Base-by-base conservation (phyloP, 2,888 invertebrate species). In the Platynereis dumerilii region DNA sequence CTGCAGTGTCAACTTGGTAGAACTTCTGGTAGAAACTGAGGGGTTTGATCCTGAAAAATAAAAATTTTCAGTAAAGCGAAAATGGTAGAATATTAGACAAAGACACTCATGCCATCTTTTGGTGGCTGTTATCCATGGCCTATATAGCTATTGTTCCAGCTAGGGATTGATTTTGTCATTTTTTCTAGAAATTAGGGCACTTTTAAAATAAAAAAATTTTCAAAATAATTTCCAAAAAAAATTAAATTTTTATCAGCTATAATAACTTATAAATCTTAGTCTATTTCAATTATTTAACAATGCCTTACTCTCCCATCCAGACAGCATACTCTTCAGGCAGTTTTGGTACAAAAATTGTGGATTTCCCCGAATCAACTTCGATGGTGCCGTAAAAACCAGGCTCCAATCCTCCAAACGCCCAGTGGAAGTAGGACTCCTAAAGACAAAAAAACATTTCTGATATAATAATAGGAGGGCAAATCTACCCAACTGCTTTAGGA, bases 361-460 rank as follows among this genome's bases (percentile, higher is more conserved):
- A 86, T 28, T 87, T 87, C 0, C 90, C 91, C 2, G 89, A 89
- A 12, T 86, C 86, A 0, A 94, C 88, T 71, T 93, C 90, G 48
- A 97, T 84, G 1, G 90, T 91, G 55, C 96, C 96, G 83, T 88
- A 95, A 80, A 92, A 97, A 60, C 91, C 94, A 0, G 96, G 92
- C 79, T 98, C 98, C 71, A 92, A 88, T 0, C 94, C 96, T 15
- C 97, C 99, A 84, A 96, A 96, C 2, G 91, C 82, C 93, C 98
- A 99, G 81, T 93, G 95, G 80, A 99, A 99, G 82, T 92, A 99
- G 0, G 97, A 93, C 85, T 99, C 99, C 92, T 95, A 80, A 5
- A 12, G 17, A n/a, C n/a, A n/a, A n/a, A n/a, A n/a, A n/a, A n/a
- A n/a, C n/a, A n/a, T n/a, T n/a, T n/a, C n/a, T n/a, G n/a, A n/a